A percentile compares a stretch with the other conserved stretches of the same genome.
These are phyloP conservation scores for Elephantulus edwardii DNA, from an alignment of 2,113 vertebrate species.

Conservation along the genomic window DNA sequence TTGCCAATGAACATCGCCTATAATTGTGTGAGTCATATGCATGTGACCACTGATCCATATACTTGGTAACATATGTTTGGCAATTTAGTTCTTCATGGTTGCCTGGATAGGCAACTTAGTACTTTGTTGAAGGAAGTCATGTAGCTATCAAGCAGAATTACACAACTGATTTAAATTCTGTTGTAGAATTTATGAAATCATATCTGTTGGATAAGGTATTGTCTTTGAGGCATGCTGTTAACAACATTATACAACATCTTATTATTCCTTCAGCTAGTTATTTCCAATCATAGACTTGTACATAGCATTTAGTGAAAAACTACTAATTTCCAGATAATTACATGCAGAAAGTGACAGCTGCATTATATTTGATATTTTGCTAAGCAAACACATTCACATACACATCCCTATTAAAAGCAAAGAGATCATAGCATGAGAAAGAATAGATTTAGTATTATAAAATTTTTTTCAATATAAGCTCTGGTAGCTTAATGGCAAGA, in stretches of 20 bases:
- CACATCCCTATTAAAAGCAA: constrained; percentile 35
- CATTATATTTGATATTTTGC: constrained; percentile 21
- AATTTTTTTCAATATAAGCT: neutral
- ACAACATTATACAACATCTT: constrained; percentile 23
- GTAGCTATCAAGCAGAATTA: constrained; percentile 15
- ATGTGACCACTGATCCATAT: neutral
- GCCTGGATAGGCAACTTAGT: neutral
- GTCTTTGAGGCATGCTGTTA: constrained; percentile 29
- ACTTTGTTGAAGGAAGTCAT: neutral
- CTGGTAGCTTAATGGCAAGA: too few relatives aligned
- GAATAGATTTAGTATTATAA: constrained; percentile 27
- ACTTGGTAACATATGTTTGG: neutral
- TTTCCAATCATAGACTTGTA: constrained; percentile 49
- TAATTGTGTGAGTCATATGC: neutral
- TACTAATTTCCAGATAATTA: constrained; percentile 62
- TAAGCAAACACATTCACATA: neutral
- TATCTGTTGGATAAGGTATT: constrained; percentile 16
- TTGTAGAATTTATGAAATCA: constrained; percentile 56
- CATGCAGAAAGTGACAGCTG: constrained; percentile 44
- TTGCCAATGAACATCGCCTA: neutral
- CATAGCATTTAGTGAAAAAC: constrained; percentile 58
- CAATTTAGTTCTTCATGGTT: neutral
- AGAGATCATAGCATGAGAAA: constrained; percentile 1
- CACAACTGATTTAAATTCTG: constrained; percentile 35
- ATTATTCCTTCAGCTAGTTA: constrained; percentile 57